Evolutionary conservation across 2,888 invertebrate genomes (phyloP).

Genomic region (Hirtodrosophila cameraria): DNA sequence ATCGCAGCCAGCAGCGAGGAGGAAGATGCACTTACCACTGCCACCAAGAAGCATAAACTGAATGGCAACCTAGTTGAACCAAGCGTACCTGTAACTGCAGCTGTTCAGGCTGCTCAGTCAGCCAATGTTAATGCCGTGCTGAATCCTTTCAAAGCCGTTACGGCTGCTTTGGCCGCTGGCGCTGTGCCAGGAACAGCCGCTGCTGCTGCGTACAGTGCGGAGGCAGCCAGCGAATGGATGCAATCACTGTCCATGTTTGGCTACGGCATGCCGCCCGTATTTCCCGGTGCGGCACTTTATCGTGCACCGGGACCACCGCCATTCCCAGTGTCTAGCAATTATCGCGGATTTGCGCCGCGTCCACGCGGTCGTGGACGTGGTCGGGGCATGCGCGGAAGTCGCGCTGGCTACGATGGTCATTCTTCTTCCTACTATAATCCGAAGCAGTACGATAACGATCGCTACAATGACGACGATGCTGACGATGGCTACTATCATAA

Average conservation of each 20-base stretch:
- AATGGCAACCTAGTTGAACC: slow-evolving; percentile 56
- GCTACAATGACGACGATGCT: slow-evolving; percentile 86
- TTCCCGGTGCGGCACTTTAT: slow-evolving; percentile 81
- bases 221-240: slow-evolving; percentile 83
- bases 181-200: slow-evolving; percentile 59
- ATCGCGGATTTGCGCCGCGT: slow-evolving; percentile 82
- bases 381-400: slow-evolving; percentile 64
- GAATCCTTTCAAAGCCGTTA: slow-evolving; percentile 81
- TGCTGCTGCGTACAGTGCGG: slow-evolving; percentile 66
- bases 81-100: slow-evolving; percentile 60
- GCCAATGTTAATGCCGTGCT: slow-evolving; percentile 37
- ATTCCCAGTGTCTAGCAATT: slow-evolving; percentile 77
- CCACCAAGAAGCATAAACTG: slow-evolving; percentile 51
- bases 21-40: slow-evolving; percentile 36
- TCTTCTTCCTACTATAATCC: slow-evolving; percentile 76
- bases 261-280: slow-evolving; percentile 75
- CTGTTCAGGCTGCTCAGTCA: slow-evolving; percentile 62
- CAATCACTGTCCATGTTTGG: slow-evolving; percentile 83
- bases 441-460: slow-evolving; percentile 86
- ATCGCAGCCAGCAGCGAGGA: slow-evolving; percentile 70
- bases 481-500: slow-evolving; percentile 84
- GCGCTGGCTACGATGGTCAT: slow-evolving; percentile 61
- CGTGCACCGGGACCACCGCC: slow-evolving; percentile 58
- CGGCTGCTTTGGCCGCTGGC: slow-evolving; percentile 74
- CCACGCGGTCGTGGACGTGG: slow-evolving; percentile 84